A percentile compares a stretch with the other conserved stretches of the same genome.
These are phyloP conservation scores for Pseudomyrmex flavicornis DNA, from an alignment of 1,140 invertebrate genomes.

Conservation along the genomic window DNA sequence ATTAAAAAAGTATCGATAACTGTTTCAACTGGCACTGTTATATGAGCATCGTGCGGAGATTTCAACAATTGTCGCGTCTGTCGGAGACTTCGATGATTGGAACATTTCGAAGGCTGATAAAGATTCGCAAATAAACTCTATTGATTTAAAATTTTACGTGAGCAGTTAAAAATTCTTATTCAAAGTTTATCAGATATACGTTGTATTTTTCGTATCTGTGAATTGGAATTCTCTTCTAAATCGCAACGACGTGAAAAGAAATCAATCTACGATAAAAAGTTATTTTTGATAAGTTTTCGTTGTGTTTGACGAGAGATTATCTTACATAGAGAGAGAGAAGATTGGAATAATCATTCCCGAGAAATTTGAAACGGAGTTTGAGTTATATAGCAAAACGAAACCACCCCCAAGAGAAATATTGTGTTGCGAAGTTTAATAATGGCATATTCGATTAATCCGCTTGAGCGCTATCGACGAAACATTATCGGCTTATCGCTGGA, in stretches of 20 bases:
- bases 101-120: background rate
- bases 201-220: too few relatives aligned
- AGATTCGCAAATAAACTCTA: background rate
- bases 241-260: conserved; percentile 5
- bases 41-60: background rate
- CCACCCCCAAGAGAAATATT: background rate
- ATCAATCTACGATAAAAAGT: background rate
- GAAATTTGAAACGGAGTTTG: background rate
- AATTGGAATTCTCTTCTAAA: background rate
- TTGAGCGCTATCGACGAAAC: conserved; percentile 40
- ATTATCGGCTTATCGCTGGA: conserved; percentile 64
- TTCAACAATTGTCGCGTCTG: conserved; percentile 17
- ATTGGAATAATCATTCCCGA: background rate
- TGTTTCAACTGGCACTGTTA: background rate
- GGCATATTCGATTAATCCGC: conserved; percentile 52
- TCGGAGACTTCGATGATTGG: conserved; percentile 30
- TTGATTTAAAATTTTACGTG: background rate
- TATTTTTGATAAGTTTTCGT: background rate
- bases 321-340: background rate
- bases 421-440: background rate
- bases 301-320: background rate
- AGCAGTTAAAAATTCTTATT: too few relatives aligned
- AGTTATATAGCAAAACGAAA: too few relatives aligned
- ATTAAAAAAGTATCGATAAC: background rate
- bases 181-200: too few relatives aligned